A percentile compares a stretch with the other conserved stretches of the same genome.
Evolutionary conservation across 1,140 invertebrate species (phyloP).

Genomic region (Matsumurasca onukii): DNA sequence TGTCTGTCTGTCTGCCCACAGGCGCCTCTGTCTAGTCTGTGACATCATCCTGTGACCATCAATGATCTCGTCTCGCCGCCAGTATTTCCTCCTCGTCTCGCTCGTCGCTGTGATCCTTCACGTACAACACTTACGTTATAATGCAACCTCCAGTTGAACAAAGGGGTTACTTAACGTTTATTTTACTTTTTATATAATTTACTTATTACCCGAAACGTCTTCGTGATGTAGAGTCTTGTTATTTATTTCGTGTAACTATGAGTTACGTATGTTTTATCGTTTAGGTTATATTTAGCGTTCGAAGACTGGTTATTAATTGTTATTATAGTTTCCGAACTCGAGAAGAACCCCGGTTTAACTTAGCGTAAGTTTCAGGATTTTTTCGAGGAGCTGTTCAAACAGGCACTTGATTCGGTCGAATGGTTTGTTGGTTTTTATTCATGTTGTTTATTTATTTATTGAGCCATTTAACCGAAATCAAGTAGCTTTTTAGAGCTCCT

Average conservation of each 20-base stretch:
- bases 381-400: too few species aligned
- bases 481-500: too few species aligned
- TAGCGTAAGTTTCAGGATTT: too few species aligned
- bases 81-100: constrained; percentile 22
- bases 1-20: too few species aligned
- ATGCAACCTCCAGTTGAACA: constrained; percentile 17
- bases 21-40: constrained; percentile 33
- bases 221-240: constrained; percentile 12
- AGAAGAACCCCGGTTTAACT: too few species aligned
- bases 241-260: constrained; percentile 19
- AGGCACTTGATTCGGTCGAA: too few species aligned
- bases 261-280: constrained; percentile 11
- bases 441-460: too few species aligned
- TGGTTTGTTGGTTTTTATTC: too few species aligned
- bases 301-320: too few species aligned
- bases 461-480: too few species aligned
- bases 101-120: constrained; percentile 12
- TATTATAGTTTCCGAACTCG: too few species aligned
- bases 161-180: constrained; percentile 22
- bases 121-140: constrained; percentile 21
- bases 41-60: constrained; percentile 37
- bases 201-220: not conserved
- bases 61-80: constrained; percentile 12
- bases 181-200: constrained; percentile 22
- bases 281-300: too few species aligned